Base-by-base conservation (phyloP, 2,797 vertebrate species). In the Sciurus vulgaris region DNA sequence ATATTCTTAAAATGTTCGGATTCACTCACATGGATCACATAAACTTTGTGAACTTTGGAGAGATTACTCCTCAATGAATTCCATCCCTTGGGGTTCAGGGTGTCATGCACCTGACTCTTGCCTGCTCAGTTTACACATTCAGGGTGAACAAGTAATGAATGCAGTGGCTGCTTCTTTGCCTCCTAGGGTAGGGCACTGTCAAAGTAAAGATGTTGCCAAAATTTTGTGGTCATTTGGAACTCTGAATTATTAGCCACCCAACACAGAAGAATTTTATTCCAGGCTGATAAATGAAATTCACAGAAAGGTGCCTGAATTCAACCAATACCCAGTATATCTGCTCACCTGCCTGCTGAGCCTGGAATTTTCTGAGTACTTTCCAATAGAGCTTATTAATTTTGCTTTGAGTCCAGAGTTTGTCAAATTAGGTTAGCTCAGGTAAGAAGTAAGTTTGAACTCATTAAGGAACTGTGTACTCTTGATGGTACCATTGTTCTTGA, bases 291-390 rank as follows among this genome's bases (percentile, higher is more conserved):
- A 98, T 47, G 98, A 98, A 63, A 88, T 99, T 93, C 98, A 98
- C 11, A 96, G 96, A 63, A 99, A 98, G 83, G 97, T 98, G 91
- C 97, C 96, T 0, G 99, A 99, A 95, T 99, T 99, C 86, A 94
- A 91, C 13, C 98, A 86, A 15, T 99, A 98, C 95, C 99, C 99
- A 0, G 98, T 99, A 97, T 99, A 99, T 96, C 98, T 99, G 63
- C 98, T 99, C 2, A 99, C 99, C 0, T 99, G 98, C 76, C 98
- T 99, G 93, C 97, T 99, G 2, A 99, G 99, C n/a, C 97, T 99
- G 89, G 99, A 99, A 0, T 99, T 99, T 97, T 98, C 98, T 47
- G 98, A 97, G 54, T 98, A 98, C 63, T 99, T 99, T 97, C 99
- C 99, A 1, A 76, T 98, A 79, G 99, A 99, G 91, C 98, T 99